Evolutionary conservation across 92 coral and sea anemone genomes (phyloP), one percentile per base, ranked within the genome.

Genomic region (Scolanthus callimorphus): DNA sequence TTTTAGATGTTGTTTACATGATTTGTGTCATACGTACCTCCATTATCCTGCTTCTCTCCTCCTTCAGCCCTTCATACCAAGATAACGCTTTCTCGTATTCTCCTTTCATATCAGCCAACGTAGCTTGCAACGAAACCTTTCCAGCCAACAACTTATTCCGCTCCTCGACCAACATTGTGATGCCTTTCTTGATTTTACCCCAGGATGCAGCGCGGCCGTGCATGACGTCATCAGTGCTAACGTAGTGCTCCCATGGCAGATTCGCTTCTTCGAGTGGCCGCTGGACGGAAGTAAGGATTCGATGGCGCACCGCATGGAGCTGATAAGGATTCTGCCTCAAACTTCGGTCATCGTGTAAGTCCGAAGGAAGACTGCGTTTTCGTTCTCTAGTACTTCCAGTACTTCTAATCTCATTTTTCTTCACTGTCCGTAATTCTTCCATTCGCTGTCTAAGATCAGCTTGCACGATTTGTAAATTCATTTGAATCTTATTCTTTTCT

Each of bases 211-310:
- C 50, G 38, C 64, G 50, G 3, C 70, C 77, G 39, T 50, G 62
- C 6, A 69, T 53, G 31, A 69, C 66, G 20, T 57, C 50, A 15
- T 50, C 78, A 0, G 75, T 59, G 10, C 19, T 39, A 20, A 57
- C 66, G 25, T 17, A 49, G 3, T 20, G 17, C 1, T 21, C 29
- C 34, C 68, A 57, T 8, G 62, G 69, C 13, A 69, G 6, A 3
- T 55, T 59, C 0, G 72, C 76, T 53, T 84, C 71, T 52, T 72
- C 65, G 12, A 85, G 62, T 15, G 87, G 83, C 55, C 55, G 77
- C 8, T 70, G 57, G 10, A 85, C 76, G 38, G 54, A 82, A 17
- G 83, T 43, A 11, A 85, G 69, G 9, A 85, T 51, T 31, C 91
- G 57, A 60, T 80, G 80, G 13, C 65, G 68, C 3, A 72, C 67